A percentile compares a stretch with the other conserved stretches of the same genome.
These are phyloP conservation scores for Callinectes sapidus DNA, from an alignment of 2,888 invertebrate species.

Conservation along the genomic window DNA sequence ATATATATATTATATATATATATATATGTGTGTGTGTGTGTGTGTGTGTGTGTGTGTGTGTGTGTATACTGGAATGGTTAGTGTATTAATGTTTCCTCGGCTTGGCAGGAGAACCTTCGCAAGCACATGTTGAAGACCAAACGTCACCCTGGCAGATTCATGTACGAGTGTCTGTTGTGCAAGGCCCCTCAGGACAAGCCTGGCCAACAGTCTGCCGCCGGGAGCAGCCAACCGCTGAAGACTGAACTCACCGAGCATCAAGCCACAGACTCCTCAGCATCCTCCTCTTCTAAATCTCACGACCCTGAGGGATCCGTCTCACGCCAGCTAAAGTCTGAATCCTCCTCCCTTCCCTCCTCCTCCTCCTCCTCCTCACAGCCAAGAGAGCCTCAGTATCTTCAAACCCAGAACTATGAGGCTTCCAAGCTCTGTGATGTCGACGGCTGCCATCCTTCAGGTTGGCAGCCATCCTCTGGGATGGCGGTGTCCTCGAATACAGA, in stretches of 20 bases:
- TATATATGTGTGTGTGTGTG: constrained; percentile 10
- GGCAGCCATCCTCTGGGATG: background rate
- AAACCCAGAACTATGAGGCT: constrained; percentile 7
- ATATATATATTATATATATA: constrained; percentile 39
- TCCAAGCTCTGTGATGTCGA: background rate
- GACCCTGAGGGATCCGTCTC: constrained; percentile 27
- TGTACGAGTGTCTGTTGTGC: constrained; percentile 88
- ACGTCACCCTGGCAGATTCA: constrained; percentile 85
- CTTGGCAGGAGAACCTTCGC: constrained; percentile 87
- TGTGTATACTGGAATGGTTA: constrained; percentile 3
- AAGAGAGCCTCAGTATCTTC: constrained; percentile 20
- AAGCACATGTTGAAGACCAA: constrained; percentile 89
- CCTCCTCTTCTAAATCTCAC: background rate
- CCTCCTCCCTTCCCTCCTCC: no score
- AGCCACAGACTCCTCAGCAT: constrained; percentile 4
- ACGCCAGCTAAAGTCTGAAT: background rate
- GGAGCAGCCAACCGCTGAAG: background rate
- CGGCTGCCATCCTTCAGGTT: background rate
- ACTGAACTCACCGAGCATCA: background rate
- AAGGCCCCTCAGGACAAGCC: constrained; percentile 41
- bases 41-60: constrained; percentile 23
- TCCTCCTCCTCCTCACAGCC: background rate
- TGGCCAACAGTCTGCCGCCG: background rate
- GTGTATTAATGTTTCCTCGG: background rate
- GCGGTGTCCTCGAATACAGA: background rate